A percentile compares a stretch with the other conserved stretches of the same genome.
These are phyloP conservation scores for Trichacis sp. DNA, from an alignment of 2,888 invertebrate genomes.

Conservation along the genomic window DNA sequence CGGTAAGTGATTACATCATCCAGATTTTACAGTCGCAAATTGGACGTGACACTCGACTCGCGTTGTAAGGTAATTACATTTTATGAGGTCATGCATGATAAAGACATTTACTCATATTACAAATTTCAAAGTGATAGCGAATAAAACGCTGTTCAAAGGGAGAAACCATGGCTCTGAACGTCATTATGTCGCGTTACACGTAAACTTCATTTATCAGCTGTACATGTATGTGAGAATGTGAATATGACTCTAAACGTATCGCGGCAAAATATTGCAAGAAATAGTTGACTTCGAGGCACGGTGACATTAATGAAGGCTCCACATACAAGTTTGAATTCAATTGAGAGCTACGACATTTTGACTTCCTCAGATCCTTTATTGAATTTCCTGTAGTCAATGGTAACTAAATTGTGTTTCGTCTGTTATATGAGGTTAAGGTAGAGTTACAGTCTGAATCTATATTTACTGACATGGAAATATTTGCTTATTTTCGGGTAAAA, in stretches of 20 bases:
- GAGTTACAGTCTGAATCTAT: too few species aligned
- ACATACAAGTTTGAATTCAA: constrained; percentile 18
- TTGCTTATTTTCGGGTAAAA: too few species aligned
- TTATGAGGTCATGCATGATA: too few species aligned
- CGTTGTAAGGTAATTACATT: too few species aligned
- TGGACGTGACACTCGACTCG: too few species aligned
- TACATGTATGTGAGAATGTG: not conserved
- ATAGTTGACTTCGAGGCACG: constrained; percentile 17
- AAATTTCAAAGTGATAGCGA: not conserved
- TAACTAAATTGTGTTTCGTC: too few species aligned
- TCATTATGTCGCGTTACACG: constrained; percentile 8
- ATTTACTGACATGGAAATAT: too few species aligned
- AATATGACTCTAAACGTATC: not conserved
- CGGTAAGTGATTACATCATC: too few species aligned
- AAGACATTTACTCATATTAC: too few species aligned
- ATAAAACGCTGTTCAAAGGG: constrained; percentile 12
- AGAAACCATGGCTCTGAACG: constrained; percentile 11
- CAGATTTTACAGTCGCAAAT: too few species aligned
- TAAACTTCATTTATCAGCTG: constrained; percentile 19
- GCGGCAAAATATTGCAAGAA: constrained; percentile 13
- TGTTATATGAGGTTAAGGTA: too few species aligned
- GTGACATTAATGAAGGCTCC: constrained; percentile 23
- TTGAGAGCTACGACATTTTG: constrained; percentile 25
- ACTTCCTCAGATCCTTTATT: constrained; percentile 23
- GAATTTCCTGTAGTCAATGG: constrained; percentile 18